phyloP scores from a whole-genome alignment of 2,888 invertebrate genomes.

The Lydus trimaculatus region DNA sequence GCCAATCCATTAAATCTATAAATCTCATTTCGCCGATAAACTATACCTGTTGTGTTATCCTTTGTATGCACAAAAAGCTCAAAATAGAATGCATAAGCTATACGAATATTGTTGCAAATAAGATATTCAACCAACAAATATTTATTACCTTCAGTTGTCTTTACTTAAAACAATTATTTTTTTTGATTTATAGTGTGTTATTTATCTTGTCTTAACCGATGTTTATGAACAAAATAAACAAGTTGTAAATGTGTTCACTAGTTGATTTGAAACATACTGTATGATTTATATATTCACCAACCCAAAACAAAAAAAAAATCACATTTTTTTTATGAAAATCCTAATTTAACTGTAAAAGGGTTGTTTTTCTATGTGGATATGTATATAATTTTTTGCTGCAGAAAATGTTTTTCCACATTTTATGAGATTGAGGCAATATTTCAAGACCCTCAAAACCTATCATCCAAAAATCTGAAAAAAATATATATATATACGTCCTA shows the following conservation, averaged over 20 bases:
- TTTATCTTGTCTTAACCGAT: neutral
- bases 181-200: conserved; percentile 1
- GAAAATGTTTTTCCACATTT: conserved; percentile 19
- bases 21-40: neutral
- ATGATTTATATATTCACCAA: neutral
- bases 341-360: neutral
- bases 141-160: conserved; percentile 1
- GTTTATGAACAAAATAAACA: neutral
- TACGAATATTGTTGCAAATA: neutral
- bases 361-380: neutral
- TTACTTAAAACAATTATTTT: conserved; percentile 3
- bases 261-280: neutral
- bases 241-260: conserved; percentile 2
- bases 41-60: neutral
- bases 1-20: too few relatives aligned
- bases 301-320: neutral
- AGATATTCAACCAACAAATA: neutral
- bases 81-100: neutral
- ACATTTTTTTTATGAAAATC: neutral
- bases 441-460: conserved; percentile 42
- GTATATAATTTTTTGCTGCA: neutral
- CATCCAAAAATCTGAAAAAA: conserved; percentile 39
- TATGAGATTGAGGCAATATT: conserved; percentile 43
- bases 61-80: neutral
- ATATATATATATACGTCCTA: conserved; percentile 38